Evolutionary conservation across 92 coral and sea anemone genomes (phyloP), one percentile per base, ranked within the genome.

Genomic region (Umimayanthus kanabou): DNA sequence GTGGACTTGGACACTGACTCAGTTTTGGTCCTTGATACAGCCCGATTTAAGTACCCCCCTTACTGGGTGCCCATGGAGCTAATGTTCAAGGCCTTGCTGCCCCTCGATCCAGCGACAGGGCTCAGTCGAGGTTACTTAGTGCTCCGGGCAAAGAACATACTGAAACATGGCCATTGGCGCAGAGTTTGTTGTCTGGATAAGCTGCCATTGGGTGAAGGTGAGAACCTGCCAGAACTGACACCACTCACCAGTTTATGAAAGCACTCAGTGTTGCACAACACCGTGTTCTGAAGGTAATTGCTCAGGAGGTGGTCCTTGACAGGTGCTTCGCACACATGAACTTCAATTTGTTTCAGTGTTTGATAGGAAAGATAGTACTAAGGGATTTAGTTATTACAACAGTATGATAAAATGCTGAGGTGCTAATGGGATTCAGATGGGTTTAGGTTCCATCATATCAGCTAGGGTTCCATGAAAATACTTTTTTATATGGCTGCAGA

Each of bases 1-100:
- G 82, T 92, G 29, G 98, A 95, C 85, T 9, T 9, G 9, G 98
- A 95, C 66, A 90, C 96, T 9, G 93, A 93, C 76, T 89, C 96
- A 25, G 96, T 89, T 3, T 81, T 96, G 77, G 85, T 96, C 72
- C 91, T 96, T 40, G 99, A 96, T 82, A 95, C 98, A 28, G 99
- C 99, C 50, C 85, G 99, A 47, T 96, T 95, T 42, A 96, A 95
- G 74, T 96, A 96, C 75, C 98, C 98, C 26, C 99, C 98, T 0
- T 92, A 96, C 72, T 96, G 99, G 99, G 94, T 95, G 18, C 93
- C 98, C 22, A 25, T 93, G 80, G 85, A 90, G 29, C 81, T 93
- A 58, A 85, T 95, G 47, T 96, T 95, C 80, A 82, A 88, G 64
- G 85, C 99, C 1, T 90, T 96, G 99, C 82, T 92, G 39, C 94